These are phyloP conservation scores for Charina bottae DNA, from an alignment of 2,113 vertebrate species.

Conservation along the genomic window DNA sequence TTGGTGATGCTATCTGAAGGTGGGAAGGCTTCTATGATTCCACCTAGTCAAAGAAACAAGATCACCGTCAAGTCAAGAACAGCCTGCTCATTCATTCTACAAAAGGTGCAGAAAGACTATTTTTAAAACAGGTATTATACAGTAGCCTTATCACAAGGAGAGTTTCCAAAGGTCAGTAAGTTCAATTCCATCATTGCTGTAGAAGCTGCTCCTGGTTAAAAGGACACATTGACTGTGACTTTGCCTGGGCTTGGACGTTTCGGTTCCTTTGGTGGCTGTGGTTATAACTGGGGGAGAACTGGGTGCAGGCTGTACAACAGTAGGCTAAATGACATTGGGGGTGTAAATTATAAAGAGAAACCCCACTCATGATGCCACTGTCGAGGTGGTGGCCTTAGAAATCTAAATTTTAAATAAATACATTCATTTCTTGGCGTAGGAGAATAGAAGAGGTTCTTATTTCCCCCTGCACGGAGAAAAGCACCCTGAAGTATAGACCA, in stretches of 20 bases:
- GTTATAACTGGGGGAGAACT: background rate
- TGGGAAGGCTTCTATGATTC: constrained; percentile 85
- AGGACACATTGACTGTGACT: background rate
- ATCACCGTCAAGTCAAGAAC: background rate
- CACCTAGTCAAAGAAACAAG: constrained; percentile 73
- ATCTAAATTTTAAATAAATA: background rate
- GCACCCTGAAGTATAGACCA: background rate
- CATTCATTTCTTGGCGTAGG: background rate
- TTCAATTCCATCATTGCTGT: background rate
- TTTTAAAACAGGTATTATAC: background rate
- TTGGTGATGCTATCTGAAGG: constrained; percentile 79
- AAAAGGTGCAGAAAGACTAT: background rate
- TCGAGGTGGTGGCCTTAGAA: background rate
- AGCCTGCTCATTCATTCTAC: too few species aligned
- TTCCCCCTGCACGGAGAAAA: background rate
- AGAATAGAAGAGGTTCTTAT: background rate
- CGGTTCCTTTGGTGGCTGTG: background rate
- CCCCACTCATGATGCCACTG: background rate
- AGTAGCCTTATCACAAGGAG: too few species aligned
- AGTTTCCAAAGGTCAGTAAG: background rate
- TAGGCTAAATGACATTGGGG: too few species aligned
- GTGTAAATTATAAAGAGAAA: background rate
- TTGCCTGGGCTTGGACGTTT: background rate
- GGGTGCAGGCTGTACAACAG: background rate
- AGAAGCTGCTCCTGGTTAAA: background rate